Evolutionary conservation across 2,888 invertebrate genomes (phyloP), one percentile per base, ranked within the genome.

Genomic region (Ichneumoninae sp.): DNA sequence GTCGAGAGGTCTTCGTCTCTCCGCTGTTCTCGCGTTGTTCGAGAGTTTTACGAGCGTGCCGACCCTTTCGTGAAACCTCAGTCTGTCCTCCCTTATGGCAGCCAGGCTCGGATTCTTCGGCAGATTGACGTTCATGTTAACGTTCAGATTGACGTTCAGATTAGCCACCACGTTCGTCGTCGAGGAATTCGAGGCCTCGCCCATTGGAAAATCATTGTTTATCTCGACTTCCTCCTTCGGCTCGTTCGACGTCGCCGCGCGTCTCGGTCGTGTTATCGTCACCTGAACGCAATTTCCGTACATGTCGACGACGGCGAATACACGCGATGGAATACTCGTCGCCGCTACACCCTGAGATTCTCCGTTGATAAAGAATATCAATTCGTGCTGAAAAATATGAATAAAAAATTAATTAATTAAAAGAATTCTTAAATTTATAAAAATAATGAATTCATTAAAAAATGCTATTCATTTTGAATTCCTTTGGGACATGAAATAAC

Each of bases 281-380:
- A 97, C 96, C 94, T 97, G 97, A 30, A 97, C 96, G 93, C 97
- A 97, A 93, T 97, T 96, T 3, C 97, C 97, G 92, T 97, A 97
- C 90, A 98, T 94, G 93, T 97, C 97, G 30, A 98, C 95, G 54
- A 98, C 95, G 40, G 96, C 97, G 94, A 95, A 97, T 8, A 97
- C 95, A 80, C 95, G 95, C 26, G 95, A 91, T 0, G 98, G 98
- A 87, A 98, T 94, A 88, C 96, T 96, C 88, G 95, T 95, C 0
- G 97, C 97, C 2, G 98, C 98, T 52, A 97, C 95, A 0, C 98
- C 98, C 93, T 98, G 97, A 30, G 98, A 97, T 88, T 96, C 95
- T 1, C 98, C 98, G 93, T 98, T 98, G 22, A 98, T 95, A 92
- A 96, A 98, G 93, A 98, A 98, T 91, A 98, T 95, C 82, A 99